Evolutionary conservation across 2,888 invertebrate genomes (phyloP).

Genomic region (Polyploca ridens): DNA sequence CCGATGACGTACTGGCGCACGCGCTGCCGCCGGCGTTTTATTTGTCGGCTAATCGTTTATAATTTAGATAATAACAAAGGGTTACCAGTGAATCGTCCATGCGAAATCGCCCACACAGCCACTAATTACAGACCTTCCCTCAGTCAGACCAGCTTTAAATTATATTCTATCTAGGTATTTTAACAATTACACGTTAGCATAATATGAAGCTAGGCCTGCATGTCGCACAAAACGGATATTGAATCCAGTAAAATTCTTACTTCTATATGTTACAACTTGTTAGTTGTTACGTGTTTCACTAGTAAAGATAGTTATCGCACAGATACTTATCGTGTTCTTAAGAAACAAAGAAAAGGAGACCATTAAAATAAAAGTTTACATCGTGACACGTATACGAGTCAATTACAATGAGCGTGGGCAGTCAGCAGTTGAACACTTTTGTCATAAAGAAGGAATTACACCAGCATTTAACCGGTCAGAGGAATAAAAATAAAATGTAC

Average conservation of each 20-base stretch:
- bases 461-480: conserved; percentile 2
- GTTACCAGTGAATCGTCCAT: conserved; percentile 45
- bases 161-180: conserved; percentile 26
- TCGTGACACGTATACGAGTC: conserved; percentile 47
- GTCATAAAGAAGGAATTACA: conserved; percentile 3
- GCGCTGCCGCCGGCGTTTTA: conserved; percentile 51
- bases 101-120: conserved; percentile 42
- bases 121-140: conserved; percentile 50
- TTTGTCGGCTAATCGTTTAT: conserved; percentile 57
- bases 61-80: conserved; percentile 67
- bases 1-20: conserved; percentile 54
- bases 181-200: not conserved
- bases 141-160: conserved; percentile 30
- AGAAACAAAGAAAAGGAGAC: conserved; percentile 43
- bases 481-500: conserved; percentile 11
- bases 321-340: conserved; percentile 35
- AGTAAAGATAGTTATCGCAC: conserved; percentile 33
- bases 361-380: conserved; percentile 33
- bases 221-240: not conserved
- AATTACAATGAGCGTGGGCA: conserved; percentile 36
- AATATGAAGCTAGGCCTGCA: conserved; percentile 13
- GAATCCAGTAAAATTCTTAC: not conserved
- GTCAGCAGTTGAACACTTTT: conserved; percentile 11
- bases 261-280: conserved; percentile 3
- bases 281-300: conserved; percentile 24